Conservation (phyloP, 2,797 vertebrate species). For the Acanthopagrus latus region DNA sequence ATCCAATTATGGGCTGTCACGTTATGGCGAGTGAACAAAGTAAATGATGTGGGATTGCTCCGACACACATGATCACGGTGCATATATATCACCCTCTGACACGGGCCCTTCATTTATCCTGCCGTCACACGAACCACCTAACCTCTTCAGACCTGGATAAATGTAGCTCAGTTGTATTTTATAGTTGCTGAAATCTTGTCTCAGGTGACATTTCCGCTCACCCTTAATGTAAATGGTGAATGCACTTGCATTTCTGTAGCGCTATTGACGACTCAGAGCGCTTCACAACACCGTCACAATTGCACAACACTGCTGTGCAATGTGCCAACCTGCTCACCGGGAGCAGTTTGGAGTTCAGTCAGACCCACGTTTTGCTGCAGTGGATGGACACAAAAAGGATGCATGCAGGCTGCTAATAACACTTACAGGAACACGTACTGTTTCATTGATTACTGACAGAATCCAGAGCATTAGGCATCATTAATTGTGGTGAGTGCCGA, state of each 20-base stretch:
- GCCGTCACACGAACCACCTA: slow-evolving; percentile 22
- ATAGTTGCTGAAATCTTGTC: slow-evolving; percentile 9
- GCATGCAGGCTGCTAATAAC: background rate
- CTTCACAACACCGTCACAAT: too few species aligned
- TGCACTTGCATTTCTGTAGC: too few species aligned
- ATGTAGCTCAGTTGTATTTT: slow-evolving; percentile 7
- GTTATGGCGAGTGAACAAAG: slow-evolving; percentile 57
- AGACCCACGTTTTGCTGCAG: background rate
- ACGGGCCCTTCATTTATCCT: slow-evolving; percentile 29
- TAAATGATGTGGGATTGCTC: slow-evolving; percentile 34
- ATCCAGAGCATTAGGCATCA: slow-evolving; percentile 4
- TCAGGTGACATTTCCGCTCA: background rate
- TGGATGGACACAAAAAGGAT: background rate
- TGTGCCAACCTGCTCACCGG: too few species aligned
- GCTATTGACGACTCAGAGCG: too few species aligned
- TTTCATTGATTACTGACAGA: background rate
- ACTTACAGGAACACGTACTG: background rate
- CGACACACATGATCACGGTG: slow-evolving; percentile 24
- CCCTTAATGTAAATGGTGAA: background rate
- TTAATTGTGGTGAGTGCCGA: slow-evolving; percentile 6
- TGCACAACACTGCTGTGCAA: too few species aligned
- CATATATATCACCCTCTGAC: slow-evolving; percentile 13
- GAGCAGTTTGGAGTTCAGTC: background rate
- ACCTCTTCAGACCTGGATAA: slow-evolving; percentile 11
- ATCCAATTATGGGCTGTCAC: slow-evolving; percentile 58